phyloP scores from a whole-genome alignment of 1,140 invertebrate species.

The Olivierus martensii region DNA sequence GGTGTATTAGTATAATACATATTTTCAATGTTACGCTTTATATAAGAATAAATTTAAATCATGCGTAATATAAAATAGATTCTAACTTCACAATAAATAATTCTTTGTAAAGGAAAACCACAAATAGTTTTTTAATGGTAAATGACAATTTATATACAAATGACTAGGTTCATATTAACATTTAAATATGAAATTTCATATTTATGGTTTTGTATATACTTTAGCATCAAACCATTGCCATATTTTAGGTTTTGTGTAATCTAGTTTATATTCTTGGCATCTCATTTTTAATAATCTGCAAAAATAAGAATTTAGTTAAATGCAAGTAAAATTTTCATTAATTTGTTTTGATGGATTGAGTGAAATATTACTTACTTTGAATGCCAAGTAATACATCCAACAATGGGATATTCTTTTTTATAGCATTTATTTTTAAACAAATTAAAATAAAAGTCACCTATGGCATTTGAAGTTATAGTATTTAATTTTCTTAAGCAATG shows the following conservation, averaged over 20 bases:
- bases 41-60: too few relatives aligned
- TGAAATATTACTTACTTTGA: background rate
- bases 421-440: slow-evolving; percentile 61
- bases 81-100: too few relatives aligned
- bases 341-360: too few relatives aligned
- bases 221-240: slow-evolving; percentile 1
- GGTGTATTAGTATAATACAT: too few relatives aligned
- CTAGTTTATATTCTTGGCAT: background rate
- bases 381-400: background rate
- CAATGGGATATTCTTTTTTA: slow-evolving; percentile 38
- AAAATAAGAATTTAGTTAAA: background rate
- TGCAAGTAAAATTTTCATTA: too few relatives aligned
- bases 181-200: background rate
- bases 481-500: slow-evolving; percentile 58
- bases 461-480: slow-evolving; percentile 49
- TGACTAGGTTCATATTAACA: background rate
- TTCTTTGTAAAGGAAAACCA: too few relatives aligned
- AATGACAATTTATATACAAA: background rate
- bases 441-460: slow-evolving; percentile 81
- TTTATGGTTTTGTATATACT: background rate
- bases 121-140: too few relatives aligned
- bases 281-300: background rate
- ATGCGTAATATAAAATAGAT: too few relatives aligned
- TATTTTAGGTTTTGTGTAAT: background rate
- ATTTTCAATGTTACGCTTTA: too few relatives aligned